Evolutionary conservation across 2,888 invertebrate genomes (phyloP).

Genomic region (Eupithecia tripunctaria): DNA sequence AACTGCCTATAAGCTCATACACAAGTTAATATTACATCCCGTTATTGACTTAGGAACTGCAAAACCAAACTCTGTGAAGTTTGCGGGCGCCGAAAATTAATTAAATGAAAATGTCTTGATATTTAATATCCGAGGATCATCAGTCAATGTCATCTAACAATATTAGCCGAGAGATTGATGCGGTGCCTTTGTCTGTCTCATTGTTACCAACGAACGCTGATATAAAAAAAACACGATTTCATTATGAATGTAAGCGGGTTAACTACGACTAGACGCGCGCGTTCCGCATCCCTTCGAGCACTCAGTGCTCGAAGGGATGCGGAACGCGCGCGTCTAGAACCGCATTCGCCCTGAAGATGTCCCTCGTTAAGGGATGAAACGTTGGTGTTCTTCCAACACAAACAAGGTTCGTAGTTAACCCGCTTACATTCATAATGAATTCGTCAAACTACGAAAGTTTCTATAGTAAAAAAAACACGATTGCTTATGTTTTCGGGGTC

Average conservation of each 20-base stretch:
- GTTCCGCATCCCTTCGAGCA: too few relatives aligned
- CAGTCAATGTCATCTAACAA: slow-evolving; percentile 50
- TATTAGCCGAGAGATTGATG: slow-evolving; percentile 50
- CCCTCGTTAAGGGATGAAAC: too few relatives aligned
- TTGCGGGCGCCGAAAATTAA: slow-evolving; percentile 28
- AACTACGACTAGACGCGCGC: too few relatives aligned
- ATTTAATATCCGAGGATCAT: slow-evolving; percentile 50
- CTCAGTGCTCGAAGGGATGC: too few relatives aligned
- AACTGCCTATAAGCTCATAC: not conserved
- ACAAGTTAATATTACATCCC: not conserved
- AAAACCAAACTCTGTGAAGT: slow-evolving; percentile 7
- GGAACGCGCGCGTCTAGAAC: too few relatives aligned
- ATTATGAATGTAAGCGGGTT: too few relatives aligned
- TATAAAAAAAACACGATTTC: too few relatives aligned
- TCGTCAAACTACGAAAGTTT: too few relatives aligned
- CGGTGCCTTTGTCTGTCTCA: slow-evolving; percentile 47
- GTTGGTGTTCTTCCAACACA: too few relatives aligned
- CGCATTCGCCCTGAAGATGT: too few relatives aligned
- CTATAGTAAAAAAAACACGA: slow-evolving; percentile 47
- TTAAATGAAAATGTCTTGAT: slow-evolving; percentile 47
- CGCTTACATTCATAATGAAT: too few relatives aligned
- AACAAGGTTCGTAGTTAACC: too few relatives aligned
- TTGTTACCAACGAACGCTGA: slow-evolving; percentile 42
- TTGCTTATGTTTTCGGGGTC: slow-evolving; percentile 26
- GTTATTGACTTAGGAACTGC: slow-evolving; percentile 7